Percentiles rank a stretch among this genome's conserved stretches.
These are phyloP conservation scores for Aphaenogaster ashmeadi DNA, from an alignment of 1,140 invertebrate genomes.

Conservation along the genomic window DNA sequence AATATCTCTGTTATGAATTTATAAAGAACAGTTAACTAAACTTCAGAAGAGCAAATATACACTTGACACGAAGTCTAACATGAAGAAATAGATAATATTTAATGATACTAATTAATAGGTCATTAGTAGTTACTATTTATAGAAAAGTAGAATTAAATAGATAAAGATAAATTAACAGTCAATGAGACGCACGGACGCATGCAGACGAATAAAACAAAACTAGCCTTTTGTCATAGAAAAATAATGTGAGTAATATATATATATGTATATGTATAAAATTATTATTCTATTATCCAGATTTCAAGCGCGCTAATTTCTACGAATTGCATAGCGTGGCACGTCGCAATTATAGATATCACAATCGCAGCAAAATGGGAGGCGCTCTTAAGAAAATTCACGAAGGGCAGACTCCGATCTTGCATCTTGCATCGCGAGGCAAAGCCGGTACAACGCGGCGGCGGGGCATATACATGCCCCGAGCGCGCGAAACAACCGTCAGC, in stretches of 20 bases:
- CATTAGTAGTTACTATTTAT: no score
- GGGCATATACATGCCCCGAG: slow-evolving; percentile 2
- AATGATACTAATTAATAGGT: background rate
- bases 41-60: background rate
- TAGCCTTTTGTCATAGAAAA: background rate
- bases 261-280: background rate
- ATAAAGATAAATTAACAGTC: background rate
- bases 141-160: background rate
- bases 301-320: background rate
- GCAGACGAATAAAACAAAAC: background rate
- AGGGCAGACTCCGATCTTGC: slow-evolving; percentile 2
- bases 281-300: background rate
- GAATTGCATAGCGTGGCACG: background rate
- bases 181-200: background rate
- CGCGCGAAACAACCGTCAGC: slow-evolving; percentile 23
- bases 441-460: slow-evolving; percentile 17
- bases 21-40: background rate
- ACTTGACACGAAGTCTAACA: background rate
- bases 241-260: background rate
- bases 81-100: background rate
- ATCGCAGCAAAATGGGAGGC: background rate
- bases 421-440: slow-evolving; percentile 24
- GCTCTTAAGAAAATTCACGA: slow-evolving; percentile 14
- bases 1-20: slow-evolving; percentile 7
- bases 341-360: background rate